A percentile compares a stretch with the other conserved stretches of the same genome.
Evolutionary conservation across 2,888 invertebrate species (phyloP).

Genomic region (Cantharis lateralis): DNA sequence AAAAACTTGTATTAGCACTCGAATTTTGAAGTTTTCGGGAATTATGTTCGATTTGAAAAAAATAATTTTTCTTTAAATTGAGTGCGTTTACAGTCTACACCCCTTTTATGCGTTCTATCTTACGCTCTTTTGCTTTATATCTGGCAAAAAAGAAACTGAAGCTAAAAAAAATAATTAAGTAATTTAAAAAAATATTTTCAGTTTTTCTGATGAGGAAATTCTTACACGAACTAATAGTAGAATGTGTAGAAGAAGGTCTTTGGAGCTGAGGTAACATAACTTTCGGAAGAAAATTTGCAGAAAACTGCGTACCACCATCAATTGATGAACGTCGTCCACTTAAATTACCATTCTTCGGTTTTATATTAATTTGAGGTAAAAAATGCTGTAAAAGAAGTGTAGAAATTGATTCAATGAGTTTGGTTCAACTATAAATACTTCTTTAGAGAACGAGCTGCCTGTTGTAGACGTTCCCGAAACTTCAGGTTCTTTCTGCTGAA

Average conservation of each 20-base stretch:
- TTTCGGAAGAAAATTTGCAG: conserved; percentile 31
- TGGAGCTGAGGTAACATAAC: conserved; percentile 27
- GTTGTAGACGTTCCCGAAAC: not conserved
- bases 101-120: not conserved
- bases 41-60: too few relatives aligned
- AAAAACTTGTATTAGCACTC: not conserved
- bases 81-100: too few relatives aligned
- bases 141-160: conserved; percentile 1
- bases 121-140: not conserved
- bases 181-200: not conserved
- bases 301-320: not conserved
- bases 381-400: not conserved
- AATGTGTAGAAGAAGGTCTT: conserved; percentile 8
- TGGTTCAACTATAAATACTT: not conserved
- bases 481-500: not conserved
- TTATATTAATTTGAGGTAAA: not conserved
- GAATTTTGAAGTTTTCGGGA: not conserved
- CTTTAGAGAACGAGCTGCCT: not conserved
- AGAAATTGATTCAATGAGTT: not conserved
- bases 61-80: not conserved
- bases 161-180: not conserved
- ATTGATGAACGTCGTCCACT: not conserved
- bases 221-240: conserved; percentile 4
- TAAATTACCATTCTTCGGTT: not conserved
- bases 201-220: not conserved